phyloP scores from a whole-genome alignment of 37 sponge, comb jelly and placozoan species.

The Oopsacas minuta region DNA sequence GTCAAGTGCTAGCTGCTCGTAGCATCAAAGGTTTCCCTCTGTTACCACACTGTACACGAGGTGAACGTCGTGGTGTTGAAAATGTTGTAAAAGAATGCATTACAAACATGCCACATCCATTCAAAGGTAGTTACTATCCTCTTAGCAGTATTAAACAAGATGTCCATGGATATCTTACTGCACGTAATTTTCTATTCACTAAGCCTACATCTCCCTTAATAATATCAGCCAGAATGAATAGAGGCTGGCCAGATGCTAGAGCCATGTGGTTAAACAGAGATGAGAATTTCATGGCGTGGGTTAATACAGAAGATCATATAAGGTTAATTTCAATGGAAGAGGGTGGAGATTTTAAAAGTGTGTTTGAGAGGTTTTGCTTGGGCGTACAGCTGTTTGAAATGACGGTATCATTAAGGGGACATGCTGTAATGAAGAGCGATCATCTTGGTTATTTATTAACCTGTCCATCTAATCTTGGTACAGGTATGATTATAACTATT shows the following conservation, averaged over 20 bases:
- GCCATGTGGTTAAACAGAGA: constrained; percentile 57
- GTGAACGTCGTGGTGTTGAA: constrained; percentile 51
- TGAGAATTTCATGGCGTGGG: constrained; percentile 63
- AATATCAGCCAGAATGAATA: constrained; percentile 33
- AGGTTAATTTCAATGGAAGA: constrained; percentile 71
- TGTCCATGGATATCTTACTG: constrained; percentile 43
- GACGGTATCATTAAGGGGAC: constrained; percentile 28
- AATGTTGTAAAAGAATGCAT: constrained; percentile 29
- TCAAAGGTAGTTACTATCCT: constrained; percentile 54
- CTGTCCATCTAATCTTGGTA: constrained; percentile 86
- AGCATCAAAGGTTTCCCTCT: constrained; percentile 42
- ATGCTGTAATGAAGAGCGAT: constrained; percentile 55
- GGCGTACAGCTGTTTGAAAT: constrained; percentile 44
- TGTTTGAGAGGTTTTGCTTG: constrained; percentile 42
- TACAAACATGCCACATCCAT: constrained; percentile 24
- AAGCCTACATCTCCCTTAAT: constrained; percentile 35
- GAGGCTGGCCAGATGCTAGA: constrained; percentile 63
- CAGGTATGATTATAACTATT: constrained; percentile 64
- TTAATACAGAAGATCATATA: constrained; percentile 79
- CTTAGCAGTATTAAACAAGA: constrained; percentile 44
- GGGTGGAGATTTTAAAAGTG: constrained; percentile 59
- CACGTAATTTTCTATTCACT: constrained; percentile 52
- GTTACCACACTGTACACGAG: constrained; percentile 37
- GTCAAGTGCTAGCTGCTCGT: constrained; percentile 50
- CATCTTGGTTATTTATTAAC: constrained; percentile 68